Evolutionary conservation across 2,888 invertebrate species (phyloP), one percentile per base, ranked within the genome.

Genomic region (Sarcophaga variegata): DNA sequence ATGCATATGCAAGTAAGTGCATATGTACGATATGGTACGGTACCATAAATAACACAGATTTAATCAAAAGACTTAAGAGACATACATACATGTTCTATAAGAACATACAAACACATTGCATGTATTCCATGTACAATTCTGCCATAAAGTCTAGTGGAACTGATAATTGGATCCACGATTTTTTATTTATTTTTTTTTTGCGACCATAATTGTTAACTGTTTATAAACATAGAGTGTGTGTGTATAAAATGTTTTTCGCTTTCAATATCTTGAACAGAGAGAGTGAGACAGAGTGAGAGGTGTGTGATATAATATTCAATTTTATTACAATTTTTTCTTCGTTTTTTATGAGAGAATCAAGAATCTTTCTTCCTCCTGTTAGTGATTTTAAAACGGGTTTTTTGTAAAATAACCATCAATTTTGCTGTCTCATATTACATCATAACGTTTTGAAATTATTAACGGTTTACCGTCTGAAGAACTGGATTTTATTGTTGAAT

Each of bases 21-120:
- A n/a, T n/a, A 64, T 3, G 2, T 4, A 54, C 5, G 12, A 14
- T 14, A 81, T 10, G 8, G 8, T 37, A 37, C 12, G 17, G 14
- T 54, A 17, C 5, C 4, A 54, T 54, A 54, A 54, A 54, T 54
- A 37, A 37, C 37, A 37, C 37, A 37, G 54, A 5, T 54, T 54
- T 54, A 59, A 37, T 17, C 59, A 71, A 71, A 84, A 80, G 84
- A 84, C 84, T 78, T 64, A 78, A 81, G 81, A 69, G 47, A 81
- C 81, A 82, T 22, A 60, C 83, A 66, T 14, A 60, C 83, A 66
- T 14, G 25, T n/a, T 60, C 25, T n/a, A 76, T 54, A 76, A 75
- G 78, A 81, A 75, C 78, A 83, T 63, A 37, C 37, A 6, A 37
- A 37, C 37, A 6, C 37, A 37, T 37, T 37, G 37, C 37, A 37